phyloP scores from a whole-genome alignment of 1,140 invertebrate species.

The Alviniconcha marisindica region DNA sequence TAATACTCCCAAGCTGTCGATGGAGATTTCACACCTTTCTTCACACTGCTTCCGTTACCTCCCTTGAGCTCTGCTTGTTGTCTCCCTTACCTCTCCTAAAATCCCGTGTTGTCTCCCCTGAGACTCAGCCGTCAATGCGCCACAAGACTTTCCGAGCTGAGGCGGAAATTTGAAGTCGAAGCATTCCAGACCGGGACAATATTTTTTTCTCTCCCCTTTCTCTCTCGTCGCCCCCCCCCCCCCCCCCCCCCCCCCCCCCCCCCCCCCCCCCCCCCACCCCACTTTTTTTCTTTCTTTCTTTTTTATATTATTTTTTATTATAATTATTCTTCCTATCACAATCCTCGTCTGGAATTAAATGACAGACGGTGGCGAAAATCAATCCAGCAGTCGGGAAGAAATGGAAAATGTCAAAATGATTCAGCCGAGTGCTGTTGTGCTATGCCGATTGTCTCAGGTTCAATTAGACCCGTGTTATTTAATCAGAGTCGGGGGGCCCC shows the following conservation, averaged over 20 bases:
- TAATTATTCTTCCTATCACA: not conserved
- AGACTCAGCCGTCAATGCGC: not conserved
- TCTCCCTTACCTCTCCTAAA: too few species aligned
- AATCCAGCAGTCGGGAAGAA: not conserved
- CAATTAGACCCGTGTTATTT: slow-evolving; percentile 35
- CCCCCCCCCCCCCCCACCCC: too few species aligned
- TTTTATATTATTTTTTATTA: too few species aligned
- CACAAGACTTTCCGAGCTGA: not conserved
- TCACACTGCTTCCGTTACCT: too few species aligned
- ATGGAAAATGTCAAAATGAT: slow-evolving; percentile 27
- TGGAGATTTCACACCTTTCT: too few species aligned
- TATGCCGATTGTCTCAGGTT: slow-evolving; percentile 15
- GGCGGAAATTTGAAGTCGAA: slow-evolving; percentile 12
- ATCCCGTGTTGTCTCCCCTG: not conserved
- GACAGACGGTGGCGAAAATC: slow-evolving; percentile 11
- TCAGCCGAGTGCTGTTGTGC: slow-evolving; percentile 17
- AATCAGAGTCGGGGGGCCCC: slow-evolving; percentile 4
- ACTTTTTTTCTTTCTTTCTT: too few species aligned
- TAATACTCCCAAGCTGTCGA: too few species aligned
- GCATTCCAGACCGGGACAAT: not conserved
- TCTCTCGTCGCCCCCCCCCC: too few species aligned
- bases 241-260: too few species aligned
- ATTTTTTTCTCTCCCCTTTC: too few species aligned
- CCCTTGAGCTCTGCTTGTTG: too few species aligned
- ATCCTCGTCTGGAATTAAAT: not conserved